A percentile compares a stretch with the other conserved stretches of the same genome.
Conservation (phyloP, 2,888 invertebrate genomes). For the Vannuccia rotundouncinata region DNA sequence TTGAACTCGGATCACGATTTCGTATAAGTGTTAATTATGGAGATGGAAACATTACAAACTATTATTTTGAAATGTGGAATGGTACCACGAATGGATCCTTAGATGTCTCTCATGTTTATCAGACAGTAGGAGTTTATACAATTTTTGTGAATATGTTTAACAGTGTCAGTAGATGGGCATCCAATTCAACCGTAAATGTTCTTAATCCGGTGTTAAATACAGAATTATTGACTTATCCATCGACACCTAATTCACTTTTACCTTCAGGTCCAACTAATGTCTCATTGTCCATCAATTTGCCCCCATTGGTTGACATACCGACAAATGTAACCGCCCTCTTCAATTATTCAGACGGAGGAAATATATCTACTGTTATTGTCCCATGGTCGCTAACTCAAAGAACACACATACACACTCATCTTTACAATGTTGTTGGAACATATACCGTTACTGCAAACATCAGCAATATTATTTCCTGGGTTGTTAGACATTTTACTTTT, state of each 20-base stretch:
- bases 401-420: background rate
- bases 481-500: background rate
- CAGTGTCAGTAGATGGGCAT: background rate
- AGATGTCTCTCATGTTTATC: background rate
- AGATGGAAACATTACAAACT: background rate
- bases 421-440: background rate
- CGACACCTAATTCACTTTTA: background rate
- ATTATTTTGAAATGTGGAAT: background rate
- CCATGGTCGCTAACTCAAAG: background rate
- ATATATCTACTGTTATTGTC: background rate
- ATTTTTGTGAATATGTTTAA: background rate
- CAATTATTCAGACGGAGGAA: background rate
- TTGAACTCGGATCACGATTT: background rate
- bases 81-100: background rate
- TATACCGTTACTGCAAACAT: background rate
- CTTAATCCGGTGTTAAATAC: background rate
- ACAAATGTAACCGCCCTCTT: background rate
- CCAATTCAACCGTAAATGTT: background rate
- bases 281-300: background rate
- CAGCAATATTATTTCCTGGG: background rate
- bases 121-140: background rate
- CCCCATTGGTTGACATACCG: background rate
- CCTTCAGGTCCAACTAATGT: background rate
- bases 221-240: background rate
- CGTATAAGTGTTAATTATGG: background rate